Base-by-base conservation (phyloP, 2,113 vertebrate genomes). In the Hippocampus comes region DNA sequence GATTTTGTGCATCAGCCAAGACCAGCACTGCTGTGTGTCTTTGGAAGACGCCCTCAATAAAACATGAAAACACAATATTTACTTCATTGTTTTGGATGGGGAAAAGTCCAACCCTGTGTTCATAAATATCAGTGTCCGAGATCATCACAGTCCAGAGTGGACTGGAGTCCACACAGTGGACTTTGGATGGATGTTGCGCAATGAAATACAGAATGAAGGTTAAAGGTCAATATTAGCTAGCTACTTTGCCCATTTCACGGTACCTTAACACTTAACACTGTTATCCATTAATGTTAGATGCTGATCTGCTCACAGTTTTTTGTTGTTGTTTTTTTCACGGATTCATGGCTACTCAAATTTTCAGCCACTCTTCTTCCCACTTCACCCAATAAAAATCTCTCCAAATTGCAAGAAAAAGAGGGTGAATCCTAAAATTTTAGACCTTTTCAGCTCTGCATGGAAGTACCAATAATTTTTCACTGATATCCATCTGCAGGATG, bases 401-500 rank as follows among this genome's bases (percentile, higher is more conserved):
- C 14, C 6, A 38, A 73, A 25, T 7, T 21, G 43, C 46, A 34
- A 38, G 20, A 38, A 61, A 49, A 15, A 48, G 30, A 60, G 18
- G 57, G 65, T 41, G 48, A 70, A 59, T 10, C 25, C 2, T 0
- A 70, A 61, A 59, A 67, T 49, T n/a, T 9, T 65, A 66, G 63
- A 79, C 55, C 41, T 76, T 78, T 86, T 75, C 68, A 77, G 63
- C 71, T 75, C 63, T 63, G 72, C 59, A 74, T 77, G 65, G 67
- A 84, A 77, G 72, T 73, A 70, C 73, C 77, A 70, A 61, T 86
- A 87, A 88, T 86, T 87, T 90, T 87, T 85, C 81, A 79, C 78
- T 86, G 78, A 83, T 84, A 83, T 75, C 76, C 81, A 87, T 89
- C 89, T 89, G 68, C 71, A 77, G 67, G 70, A 73, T 65, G 75